Percentiles rank a stretch among this genome's conserved stretches.
Conservation (phyloP, 2,888 invertebrate genomes). For the Ophion ventricosus region DNA sequence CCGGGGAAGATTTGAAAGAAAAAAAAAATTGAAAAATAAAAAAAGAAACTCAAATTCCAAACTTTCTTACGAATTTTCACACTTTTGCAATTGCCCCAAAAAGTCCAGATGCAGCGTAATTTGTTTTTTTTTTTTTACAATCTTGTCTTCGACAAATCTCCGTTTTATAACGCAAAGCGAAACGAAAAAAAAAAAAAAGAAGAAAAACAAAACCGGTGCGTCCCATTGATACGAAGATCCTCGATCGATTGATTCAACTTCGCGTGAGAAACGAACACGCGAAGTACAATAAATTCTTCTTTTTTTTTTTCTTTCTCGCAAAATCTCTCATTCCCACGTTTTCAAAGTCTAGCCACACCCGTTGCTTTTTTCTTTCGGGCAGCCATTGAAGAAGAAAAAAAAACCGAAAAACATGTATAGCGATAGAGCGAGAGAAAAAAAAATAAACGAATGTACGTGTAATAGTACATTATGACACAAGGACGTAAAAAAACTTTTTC, state of each 20-base stretch:
- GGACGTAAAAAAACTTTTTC: too few species aligned
- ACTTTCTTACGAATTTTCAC: constrained; percentile 59
- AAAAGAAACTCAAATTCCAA: constrained; percentile 33
- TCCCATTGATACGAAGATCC: background rate
- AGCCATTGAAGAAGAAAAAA: background rate
- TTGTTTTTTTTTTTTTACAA: constrained; percentile 43
- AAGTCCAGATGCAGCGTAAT: constrained; percentile 17
- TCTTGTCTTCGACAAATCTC: constrained; percentile 31
- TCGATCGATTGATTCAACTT: background rate
- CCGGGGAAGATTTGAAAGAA: background rate
- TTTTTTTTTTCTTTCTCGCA: background rate
- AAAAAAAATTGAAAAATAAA: constrained; percentile 1
- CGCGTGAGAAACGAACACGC: background rate
- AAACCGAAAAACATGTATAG: background rate
- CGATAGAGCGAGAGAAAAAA: constrained; percentile 7
- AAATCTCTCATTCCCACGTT: background rate
- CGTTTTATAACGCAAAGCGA: constrained; percentile 4
- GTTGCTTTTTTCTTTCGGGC: background rate
- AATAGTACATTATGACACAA: too few species aligned
- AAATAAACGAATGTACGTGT: constrained; percentile 54
- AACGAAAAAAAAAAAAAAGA: background rate
- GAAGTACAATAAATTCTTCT: background rate
- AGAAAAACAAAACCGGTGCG: constrained; percentile 57
- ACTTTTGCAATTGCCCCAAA: constrained; percentile 46
- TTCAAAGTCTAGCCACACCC: background rate